Evolutionary conservation across 2,888 invertebrate genomes (phyloP).

Genomic region (Lampropteryx suffumata): DNA sequence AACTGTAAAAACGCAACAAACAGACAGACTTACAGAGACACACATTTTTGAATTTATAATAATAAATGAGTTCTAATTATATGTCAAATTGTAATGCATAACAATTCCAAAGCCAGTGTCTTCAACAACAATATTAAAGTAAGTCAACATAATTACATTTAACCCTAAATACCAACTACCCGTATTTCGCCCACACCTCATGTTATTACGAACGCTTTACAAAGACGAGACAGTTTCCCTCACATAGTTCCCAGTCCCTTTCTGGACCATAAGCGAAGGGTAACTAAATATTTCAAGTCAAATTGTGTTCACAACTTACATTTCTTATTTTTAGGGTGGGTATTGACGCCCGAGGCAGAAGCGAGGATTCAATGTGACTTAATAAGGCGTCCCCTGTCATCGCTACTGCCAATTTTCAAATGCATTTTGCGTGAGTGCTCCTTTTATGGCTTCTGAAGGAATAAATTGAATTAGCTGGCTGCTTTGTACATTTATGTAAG

Average conservation of each 20-base stretch:
- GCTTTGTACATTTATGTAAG: conserved; percentile 14
- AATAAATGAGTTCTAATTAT: too few relatives aligned
- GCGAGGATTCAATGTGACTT: conserved; percentile 48
- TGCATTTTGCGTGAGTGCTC: conserved; percentile 48
- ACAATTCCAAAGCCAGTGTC: neutral
- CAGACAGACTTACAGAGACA: too few relatives aligned
- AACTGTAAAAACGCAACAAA: too few relatives aligned
- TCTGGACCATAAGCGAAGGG: conserved; percentile 70
- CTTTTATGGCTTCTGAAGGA: conserved; percentile 25
- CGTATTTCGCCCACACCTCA: conserved; percentile 36
- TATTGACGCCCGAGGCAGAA: conserved; percentile 59
- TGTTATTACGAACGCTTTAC: conserved; percentile 41
- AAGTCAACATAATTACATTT: neutral
- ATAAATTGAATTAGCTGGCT: conserved; percentile 29
- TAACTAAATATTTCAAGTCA: conserved; percentile 79
- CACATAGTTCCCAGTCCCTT: conserved; percentile 47
- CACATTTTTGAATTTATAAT: too few relatives aligned
- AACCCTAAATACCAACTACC: conserved; percentile 37
- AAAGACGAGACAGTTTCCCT: conserved; percentile 34
- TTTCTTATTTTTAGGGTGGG: conserved; percentile 67
- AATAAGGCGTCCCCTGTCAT: conserved; percentile 62
- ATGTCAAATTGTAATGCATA: neutral
- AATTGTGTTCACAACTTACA: conserved; percentile 74
- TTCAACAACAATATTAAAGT: neutral
- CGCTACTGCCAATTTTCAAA: conserved; percentile 59